These are phyloP conservation scores for Semnopithecus entellus DNA, from an alignment of 2,113 vertebrate species.

Conservation along the genomic window DNA sequence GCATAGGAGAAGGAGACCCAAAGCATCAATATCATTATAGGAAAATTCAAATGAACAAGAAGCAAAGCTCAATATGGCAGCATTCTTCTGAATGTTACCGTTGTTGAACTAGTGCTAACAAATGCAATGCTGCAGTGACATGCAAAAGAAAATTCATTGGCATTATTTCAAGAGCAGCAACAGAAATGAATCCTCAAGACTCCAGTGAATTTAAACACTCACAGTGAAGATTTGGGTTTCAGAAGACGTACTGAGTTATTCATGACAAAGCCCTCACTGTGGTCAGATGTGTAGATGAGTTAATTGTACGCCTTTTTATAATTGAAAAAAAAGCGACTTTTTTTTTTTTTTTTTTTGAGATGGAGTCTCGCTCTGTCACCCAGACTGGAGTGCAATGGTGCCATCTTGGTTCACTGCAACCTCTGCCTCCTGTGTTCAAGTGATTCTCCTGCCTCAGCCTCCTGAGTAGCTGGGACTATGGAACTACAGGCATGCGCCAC, in stretches of 20 bases:
- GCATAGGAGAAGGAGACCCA: background rate
- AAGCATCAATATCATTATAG: background rate
- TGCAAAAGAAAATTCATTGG: background rate
- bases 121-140: background rate
- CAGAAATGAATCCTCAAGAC: background rate
- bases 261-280: background rate
- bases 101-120: background rate
- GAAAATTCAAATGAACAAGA: background rate
- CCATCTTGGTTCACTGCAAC: too few species aligned
- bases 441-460: too few species aligned
- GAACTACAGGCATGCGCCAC: too few species aligned
- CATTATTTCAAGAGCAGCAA: background rate
- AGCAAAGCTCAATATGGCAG: too few species aligned
- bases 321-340: background rate
- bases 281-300: background rate
- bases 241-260: background rate
- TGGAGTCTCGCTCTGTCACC: too few species aligned
- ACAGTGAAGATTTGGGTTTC: background rate
- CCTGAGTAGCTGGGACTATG: too few species aligned
- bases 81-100: too few species aligned
- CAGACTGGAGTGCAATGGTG: too few species aligned
- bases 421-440: too few species aligned
- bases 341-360: background rate
- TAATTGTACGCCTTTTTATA: background rate
- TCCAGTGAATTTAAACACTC: background rate